Evolutionary conservation across 2,113 vertebrate species (phyloP).

Genomic region (Noturus placidus): DNA sequence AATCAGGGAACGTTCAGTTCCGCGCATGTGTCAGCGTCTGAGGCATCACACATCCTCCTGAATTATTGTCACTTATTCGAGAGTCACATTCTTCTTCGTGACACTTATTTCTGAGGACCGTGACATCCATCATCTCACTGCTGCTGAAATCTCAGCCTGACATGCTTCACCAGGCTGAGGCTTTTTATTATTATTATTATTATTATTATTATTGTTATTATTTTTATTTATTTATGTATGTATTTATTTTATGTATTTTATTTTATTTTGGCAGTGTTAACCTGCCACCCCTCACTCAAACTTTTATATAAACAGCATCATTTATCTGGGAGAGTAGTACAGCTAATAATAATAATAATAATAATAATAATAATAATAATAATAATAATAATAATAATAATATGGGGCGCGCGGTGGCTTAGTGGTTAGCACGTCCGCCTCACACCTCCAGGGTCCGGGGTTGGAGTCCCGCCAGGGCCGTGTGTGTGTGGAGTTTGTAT

Average conservation of each 20-base stretch:
- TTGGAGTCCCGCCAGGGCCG: too few relatives aligned
- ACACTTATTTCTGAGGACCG: conserved; percentile 11
- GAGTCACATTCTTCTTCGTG: conserved; percentile 35
- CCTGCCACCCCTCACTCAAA: conserved; percentile 21
- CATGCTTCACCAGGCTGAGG: conserved; percentile 11
- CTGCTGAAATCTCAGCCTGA: background rate
- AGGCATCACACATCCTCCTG: conserved; percentile 32
- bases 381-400: too few relatives aligned
- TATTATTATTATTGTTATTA: conserved; percentile 20
- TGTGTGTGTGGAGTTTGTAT: too few relatives aligned
- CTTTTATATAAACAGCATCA: conserved; percentile 44
- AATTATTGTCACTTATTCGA: conserved; percentile 27
- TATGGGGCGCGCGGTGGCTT: too few relatives aligned
- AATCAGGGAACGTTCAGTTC: conserved; percentile 43
- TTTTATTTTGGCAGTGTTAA: background rate
- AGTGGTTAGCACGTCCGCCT: too few relatives aligned
- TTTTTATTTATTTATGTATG: background rate
- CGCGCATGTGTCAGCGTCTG: background rate
- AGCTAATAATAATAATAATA: background rate
- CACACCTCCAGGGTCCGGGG: too few relatives aligned
- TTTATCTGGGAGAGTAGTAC: conserved; percentile 45
- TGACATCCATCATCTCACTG: conserved; percentile 29
- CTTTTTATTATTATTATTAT: background rate
- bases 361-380: too few relatives aligned
- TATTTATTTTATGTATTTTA: conserved; percentile 3